Conservation (phyloP, 2,888 invertebrate genomes). For the Apamea monoglypha region DNA sequence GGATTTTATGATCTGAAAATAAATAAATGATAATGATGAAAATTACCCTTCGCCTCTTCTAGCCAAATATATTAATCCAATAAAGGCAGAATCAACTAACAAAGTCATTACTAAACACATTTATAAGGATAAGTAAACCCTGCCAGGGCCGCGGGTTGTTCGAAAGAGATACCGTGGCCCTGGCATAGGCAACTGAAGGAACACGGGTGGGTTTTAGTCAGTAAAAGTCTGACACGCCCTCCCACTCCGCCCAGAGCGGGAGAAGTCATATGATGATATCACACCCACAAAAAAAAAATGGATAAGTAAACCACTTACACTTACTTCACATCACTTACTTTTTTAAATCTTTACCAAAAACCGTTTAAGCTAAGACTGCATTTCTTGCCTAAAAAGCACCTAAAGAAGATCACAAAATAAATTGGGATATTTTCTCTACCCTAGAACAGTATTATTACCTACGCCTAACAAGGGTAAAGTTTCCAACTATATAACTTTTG, state of each 20-base stretch:
- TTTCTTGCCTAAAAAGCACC: constrained; percentile 9
- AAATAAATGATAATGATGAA: not conserved
- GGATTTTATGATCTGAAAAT: not conserved
- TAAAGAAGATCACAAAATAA: constrained; percentile 31
- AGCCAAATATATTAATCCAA: not conserved
- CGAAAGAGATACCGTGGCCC: too few species aligned
- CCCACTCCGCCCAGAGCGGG: too few species aligned
- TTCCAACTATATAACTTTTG: constrained; percentile 32
- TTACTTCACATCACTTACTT: too few species aligned
- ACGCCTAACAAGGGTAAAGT: constrained; percentile 36
- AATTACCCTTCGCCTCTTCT: not conserved
- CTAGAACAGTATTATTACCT: constrained; percentile 34
- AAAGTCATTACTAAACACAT: not conserved
- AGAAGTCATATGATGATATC: too few species aligned
- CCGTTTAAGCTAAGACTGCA: not conserved
- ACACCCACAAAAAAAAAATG: too few species aligned
- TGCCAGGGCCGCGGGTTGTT: too few species aligned
- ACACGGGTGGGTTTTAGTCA: too few species aligned
- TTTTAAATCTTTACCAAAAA: not conserved
- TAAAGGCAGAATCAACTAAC: not conserved
- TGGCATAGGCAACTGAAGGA: too few species aligned
- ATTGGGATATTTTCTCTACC: constrained; percentile 21
- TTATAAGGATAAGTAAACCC: not conserved
- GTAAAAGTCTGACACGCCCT: too few species aligned
- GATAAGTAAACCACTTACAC: not conserved